Evolutionary conservation across 2,113 vertebrate species (phyloP).

Genomic region (Lophius piscatorius): DNA sequence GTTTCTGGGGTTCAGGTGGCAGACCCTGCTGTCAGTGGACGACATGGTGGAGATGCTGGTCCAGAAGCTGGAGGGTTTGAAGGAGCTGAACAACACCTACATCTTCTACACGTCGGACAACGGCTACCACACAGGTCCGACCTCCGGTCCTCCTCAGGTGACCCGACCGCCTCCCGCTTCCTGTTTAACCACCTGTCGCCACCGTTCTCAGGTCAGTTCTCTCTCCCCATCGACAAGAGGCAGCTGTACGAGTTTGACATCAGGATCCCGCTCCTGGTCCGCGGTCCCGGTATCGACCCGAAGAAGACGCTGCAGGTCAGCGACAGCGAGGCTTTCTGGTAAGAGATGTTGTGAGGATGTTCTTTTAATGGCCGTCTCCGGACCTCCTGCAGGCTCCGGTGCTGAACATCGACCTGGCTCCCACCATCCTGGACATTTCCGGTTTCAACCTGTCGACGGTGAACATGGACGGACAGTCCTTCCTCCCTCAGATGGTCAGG

Average conservation of each 20-base stretch:
- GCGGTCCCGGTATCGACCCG: slow-evolving; percentile 80
- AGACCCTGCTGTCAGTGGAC: slow-evolving; percentile 82
- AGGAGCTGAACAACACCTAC: slow-evolving; percentile 81
- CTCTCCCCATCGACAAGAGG: slow-evolving; percentile 82
- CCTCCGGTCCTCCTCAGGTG: background rate
- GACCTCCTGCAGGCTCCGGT: slow-evolving; percentile 71
- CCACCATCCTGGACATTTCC: slow-evolving; percentile 82
- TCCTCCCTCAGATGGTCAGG: slow-evolving; percentile 82
- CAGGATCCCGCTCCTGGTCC: slow-evolving; percentile 79
- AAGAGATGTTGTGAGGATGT: background rate
- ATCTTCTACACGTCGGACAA: slow-evolving; percentile 84
- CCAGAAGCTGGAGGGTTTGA: slow-evolving; percentile 74
- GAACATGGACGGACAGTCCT: slow-evolving; percentile 81
- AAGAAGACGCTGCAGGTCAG: slow-evolving; percentile 76
- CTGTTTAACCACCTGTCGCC: background rate
- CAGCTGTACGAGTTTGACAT: slow-evolving; percentile 86
- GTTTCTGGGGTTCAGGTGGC: too few species aligned
- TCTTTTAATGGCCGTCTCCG: background rate
- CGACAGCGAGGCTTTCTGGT: background rate
- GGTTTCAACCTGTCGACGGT: slow-evolving; percentile 70
- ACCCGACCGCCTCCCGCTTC: background rate
- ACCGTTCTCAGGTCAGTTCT: slow-evolving; percentile 80
- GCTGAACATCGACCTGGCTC: slow-evolving; percentile 80
- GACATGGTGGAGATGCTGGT: slow-evolving; percentile 82
- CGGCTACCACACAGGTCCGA: slow-evolving; percentile 83